Evolutionary conservation across 2,888 invertebrate genomes (phyloP).

Genomic region (Caenorhabditis wallacei): DNA sequence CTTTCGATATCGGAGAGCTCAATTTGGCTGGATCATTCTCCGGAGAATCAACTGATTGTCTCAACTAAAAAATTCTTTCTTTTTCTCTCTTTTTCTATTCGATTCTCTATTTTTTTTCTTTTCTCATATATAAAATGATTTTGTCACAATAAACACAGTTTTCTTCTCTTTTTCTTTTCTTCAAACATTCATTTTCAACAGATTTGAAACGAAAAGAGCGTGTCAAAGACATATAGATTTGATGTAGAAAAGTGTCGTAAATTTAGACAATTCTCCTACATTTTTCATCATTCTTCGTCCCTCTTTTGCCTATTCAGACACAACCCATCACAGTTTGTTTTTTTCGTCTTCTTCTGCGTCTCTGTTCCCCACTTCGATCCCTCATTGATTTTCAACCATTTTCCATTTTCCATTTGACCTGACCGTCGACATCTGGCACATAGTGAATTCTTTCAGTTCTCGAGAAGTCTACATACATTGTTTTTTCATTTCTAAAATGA

Average conservation of each 20-base stretch:
- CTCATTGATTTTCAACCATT: slow-evolving; percentile 42
- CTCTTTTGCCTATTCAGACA: slow-evolving; percentile 19
- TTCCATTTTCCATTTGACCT: slow-evolving; percentile 27
- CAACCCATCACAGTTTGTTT: slow-evolving; percentile 42
- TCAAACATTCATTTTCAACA: background rate
- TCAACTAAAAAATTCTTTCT: slow-evolving; percentile 72
- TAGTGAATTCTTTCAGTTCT: no score
- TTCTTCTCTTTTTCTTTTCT: slow-evolving; percentile 6
- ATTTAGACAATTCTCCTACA: slow-evolving; percentile 35
- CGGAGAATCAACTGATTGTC: slow-evolving; percentile 78
- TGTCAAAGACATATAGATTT: slow-evolving; percentile 7
- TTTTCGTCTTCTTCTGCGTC: slow-evolving; percentile 33
- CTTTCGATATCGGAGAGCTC: slow-evolving; percentile 74
- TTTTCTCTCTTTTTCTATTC: background rate
- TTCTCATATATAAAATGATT: slow-evolving; percentile 24
- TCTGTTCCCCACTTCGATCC: slow-evolving; percentile 35
- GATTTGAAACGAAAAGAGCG: background rate
- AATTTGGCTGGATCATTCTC: slow-evolving; percentile 78
- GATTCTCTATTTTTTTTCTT: slow-evolving; percentile 37
- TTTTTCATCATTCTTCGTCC: slow-evolving; percentile 4
- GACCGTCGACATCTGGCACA: slow-evolving; percentile 40
- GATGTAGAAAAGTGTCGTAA: slow-evolving; percentile 42
- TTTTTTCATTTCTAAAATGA: slow-evolving; percentile 16
- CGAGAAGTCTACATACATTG: background rate
- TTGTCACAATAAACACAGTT: slow-evolving; percentile 43